These are phyloP conservation scores for Pantelozetes paolii DNA, from an alignment of 2,888 invertebrate genomes.

Conservation along the genomic window DNA sequence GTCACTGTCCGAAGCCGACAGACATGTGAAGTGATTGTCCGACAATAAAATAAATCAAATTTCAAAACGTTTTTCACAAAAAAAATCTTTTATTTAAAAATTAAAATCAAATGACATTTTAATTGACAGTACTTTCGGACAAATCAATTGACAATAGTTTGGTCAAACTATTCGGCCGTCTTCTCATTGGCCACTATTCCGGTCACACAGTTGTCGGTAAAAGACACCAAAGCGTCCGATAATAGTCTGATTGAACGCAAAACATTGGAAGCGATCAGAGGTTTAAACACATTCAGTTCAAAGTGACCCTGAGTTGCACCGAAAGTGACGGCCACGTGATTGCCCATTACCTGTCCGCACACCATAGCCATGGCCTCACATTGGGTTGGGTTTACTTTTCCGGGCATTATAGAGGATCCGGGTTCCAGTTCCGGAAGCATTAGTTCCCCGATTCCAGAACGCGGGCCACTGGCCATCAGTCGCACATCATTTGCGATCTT, in stretches of 20 bases:
- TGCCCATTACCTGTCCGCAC: conserved; percentile 81
- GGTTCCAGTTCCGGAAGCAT: conserved; percentile 96
- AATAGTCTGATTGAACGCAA: conserved; percentile 77
- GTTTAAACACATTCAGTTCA: conserved; percentile 97
- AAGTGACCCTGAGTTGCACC: conserved; percentile 96
- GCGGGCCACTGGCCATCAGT: conserved; percentile 88
- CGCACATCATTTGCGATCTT: conserved; percentile 90
- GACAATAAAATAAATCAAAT: no score
- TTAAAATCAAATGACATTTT: no score
- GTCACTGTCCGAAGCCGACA: conserved; percentile 88
- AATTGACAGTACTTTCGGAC: no score
- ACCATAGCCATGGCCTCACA: conserved; percentile 96
- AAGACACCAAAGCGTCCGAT: conserved; percentile 75
- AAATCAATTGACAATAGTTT: no score
- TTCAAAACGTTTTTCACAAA: no score
- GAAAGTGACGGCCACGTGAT: conserved; percentile 86
- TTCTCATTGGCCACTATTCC: conserved; percentile 72
- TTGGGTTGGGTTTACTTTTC: conserved; percentile 98
- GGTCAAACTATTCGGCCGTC: conserved; percentile 72
- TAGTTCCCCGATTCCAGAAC: conserved; percentile 91
- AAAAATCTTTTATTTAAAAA: no score
- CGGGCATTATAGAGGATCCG: conserved; percentile 99
- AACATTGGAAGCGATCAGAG: conserved; percentile 89
- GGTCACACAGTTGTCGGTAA: conserved; percentile 78
- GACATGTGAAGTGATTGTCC: conserved; percentile 66